A percentile compares a stretch with the other conserved stretches of the same genome.
These are phyloP conservation scores for Cryptocephalus moraei DNA, from an alignment of 2,888 invertebrate genomes.

Conservation along the genomic window DNA sequence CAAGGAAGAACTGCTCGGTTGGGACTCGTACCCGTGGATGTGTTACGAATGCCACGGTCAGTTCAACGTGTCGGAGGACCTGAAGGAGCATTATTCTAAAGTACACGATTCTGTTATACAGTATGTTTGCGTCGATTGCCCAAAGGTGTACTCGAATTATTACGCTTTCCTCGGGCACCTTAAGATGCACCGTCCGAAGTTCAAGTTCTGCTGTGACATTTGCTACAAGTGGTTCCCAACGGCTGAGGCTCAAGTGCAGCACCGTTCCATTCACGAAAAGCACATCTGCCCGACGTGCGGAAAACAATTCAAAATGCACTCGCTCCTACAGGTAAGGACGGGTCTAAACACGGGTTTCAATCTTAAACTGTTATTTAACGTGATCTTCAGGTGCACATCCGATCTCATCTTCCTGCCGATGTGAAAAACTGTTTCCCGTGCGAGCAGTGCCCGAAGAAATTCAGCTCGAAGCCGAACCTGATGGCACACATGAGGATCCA, in stretches of 20 bases:
- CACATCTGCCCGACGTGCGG: constrained; percentile 45
- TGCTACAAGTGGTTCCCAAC: constrained; percentile 48
- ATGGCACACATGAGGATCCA: constrained; percentile 48
- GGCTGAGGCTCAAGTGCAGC: constrained; percentile 31
- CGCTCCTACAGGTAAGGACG: constrained; percentile 37
- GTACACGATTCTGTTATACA: constrained; percentile 53
- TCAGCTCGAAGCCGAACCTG: constrained; percentile 47
- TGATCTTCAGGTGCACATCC: constrained; percentile 34
- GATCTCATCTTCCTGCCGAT: constrained; percentile 46
- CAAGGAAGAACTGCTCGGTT: constrained; percentile 28
- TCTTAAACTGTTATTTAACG: neutral
- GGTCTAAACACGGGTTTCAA: neutral
- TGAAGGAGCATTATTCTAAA: constrained; percentile 50
- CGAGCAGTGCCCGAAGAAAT: constrained; percentile 48
- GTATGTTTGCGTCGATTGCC: constrained; percentile 58
- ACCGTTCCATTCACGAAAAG: constrained; percentile 39
- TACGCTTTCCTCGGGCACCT: constrained; percentile 55
- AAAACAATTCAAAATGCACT: constrained; percentile 47
- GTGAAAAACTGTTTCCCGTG: constrained; percentile 49
- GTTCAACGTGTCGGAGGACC: constrained; percentile 38
- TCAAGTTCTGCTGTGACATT: constrained; percentile 46
- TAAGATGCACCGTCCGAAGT: constrained; percentile 46
- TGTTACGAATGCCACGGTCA: constrained; percentile 42
- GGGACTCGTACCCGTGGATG: constrained; percentile 43
- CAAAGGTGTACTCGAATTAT: constrained; percentile 51